Evolutionary conservation across 2,888 invertebrate genomes (phyloP).

Genomic region (Hypomecis atomaria): DNA sequence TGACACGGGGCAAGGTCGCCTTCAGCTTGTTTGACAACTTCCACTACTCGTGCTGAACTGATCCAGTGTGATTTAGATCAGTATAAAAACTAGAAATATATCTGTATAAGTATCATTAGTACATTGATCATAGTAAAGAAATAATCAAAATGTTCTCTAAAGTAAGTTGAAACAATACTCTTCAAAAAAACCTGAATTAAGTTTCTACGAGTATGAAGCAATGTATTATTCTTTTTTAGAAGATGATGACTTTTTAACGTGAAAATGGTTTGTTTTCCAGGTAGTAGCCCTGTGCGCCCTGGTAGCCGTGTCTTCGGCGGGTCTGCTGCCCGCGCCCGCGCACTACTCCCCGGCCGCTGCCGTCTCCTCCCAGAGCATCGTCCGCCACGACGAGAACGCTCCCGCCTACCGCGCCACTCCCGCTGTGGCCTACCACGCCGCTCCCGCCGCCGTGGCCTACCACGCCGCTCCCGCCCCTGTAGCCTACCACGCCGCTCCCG

Average conservation of each 20-base stretch:
- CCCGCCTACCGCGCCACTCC: constrained; percentile 47
- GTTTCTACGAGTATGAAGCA: too few relatives aligned
- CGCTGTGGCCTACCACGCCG: constrained; percentile 49
- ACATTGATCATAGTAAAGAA: constrained; percentile 47
- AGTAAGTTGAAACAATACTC: constrained; percentile 49
- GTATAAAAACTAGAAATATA: constrained; percentile 59
- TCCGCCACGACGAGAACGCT: constrained; percentile 62
- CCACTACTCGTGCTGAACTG: constrained; percentile 56
- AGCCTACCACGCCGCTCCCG: constrained; percentile 61
- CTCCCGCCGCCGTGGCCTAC: constrained; percentile 46
- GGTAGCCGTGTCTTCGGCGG: constrained; percentile 65
- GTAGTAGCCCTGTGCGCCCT: constrained; percentile 58
- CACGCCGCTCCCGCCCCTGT: constrained; percentile 45
- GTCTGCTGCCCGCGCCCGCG: constrained; percentile 62
- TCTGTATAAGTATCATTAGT: constrained; percentile 52
- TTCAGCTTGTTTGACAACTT: constrained; percentile 47
- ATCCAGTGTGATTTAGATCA: constrained; percentile 43
- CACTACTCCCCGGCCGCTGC: constrained; percentile 66
- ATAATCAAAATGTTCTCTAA: constrained; percentile 60
- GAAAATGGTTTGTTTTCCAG: constrained; percentile 39
- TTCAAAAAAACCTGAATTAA: not conserved
- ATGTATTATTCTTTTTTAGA: too few relatives aligned
- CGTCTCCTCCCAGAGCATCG: constrained; percentile 70
- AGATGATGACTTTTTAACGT: not conserved
- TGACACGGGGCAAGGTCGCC: constrained; percentile 47